Evolutionary conservation across 2,888 invertebrate species (phyloP).

Genomic region (Saturnia japonica): DNA sequence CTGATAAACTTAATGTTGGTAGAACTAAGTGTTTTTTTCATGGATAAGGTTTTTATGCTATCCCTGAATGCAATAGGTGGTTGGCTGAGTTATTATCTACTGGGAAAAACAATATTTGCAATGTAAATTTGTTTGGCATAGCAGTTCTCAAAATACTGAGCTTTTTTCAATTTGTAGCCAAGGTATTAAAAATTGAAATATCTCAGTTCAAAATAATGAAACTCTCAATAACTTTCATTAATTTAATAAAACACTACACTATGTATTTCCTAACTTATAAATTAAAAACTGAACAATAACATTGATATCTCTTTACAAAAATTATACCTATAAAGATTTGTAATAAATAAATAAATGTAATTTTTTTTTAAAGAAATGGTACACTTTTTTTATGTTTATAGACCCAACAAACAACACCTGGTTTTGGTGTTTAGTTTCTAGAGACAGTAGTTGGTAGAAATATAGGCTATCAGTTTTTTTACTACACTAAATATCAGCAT

Average conservation of each 20-base stretch:
- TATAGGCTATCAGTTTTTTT: neutral
- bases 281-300: too few species aligned
- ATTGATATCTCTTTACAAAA: neutral
- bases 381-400: neutral
- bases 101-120: too few species aligned
- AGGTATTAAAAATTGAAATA: neutral
- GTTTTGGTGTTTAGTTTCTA: neutral
- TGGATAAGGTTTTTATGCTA: too few species aligned
- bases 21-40: too few species aligned
- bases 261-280: too few species aligned
- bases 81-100: too few species aligned
- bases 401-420: neutral
- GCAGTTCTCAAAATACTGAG: neutral
- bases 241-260: too few species aligned
- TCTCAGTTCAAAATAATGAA: neutral
- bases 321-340: neutral
- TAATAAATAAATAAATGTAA: neutral
- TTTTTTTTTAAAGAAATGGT: neutral
- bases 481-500: neutral
- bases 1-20: too few species aligned
- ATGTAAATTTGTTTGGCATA: too few species aligned
- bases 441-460: neutral
- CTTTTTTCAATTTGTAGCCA: neutral
- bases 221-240: neutral
- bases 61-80: too few species aligned